Conservation (phyloP, 2,888 invertebrate genomes). For the Macropis europaea region DNA sequence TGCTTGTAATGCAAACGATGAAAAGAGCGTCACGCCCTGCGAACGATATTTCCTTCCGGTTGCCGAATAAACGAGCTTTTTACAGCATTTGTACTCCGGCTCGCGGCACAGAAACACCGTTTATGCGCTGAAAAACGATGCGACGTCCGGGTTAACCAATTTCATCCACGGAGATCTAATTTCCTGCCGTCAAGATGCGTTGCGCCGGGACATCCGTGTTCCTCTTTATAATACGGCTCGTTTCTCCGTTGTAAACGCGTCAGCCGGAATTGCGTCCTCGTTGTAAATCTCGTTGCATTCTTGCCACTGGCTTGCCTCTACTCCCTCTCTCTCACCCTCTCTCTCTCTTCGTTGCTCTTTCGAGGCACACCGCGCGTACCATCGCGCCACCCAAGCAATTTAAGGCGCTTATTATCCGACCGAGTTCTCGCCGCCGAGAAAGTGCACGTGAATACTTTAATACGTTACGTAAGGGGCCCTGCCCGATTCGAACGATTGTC, state of each 20-base stretch:
- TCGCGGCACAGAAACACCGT: conserved; percentile 28
- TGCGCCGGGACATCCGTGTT: conserved; percentile 60
- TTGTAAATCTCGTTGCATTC: conserved; percentile 67
- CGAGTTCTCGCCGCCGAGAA: conserved; percentile 30
- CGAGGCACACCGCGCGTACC: conserved; percentile 1
- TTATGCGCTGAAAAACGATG: conserved; percentile 45
- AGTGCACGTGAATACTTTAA: conserved; percentile 50
- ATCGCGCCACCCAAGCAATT: conserved; percentile 47
- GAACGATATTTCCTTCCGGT: conserved; percentile 8
- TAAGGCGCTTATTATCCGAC: conserved; percentile 56
- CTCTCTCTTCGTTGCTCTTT: conserved; percentile 9
- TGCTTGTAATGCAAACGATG: background rate
- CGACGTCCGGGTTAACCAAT: conserved; percentile 63
- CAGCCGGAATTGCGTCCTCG: conserved; percentile 69
- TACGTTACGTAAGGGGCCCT: conserved; percentile 10
- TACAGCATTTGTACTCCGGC: conserved; percentile 22
- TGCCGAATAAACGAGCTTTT: background rate
- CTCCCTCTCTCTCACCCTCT: background rate
- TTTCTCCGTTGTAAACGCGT: conserved; percentile 68
- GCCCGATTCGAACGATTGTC: conserved; percentile 10
- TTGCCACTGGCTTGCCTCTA: conserved; percentile 36
- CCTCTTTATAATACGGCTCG: conserved; percentile 66
- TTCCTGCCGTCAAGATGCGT: conserved; percentile 70
- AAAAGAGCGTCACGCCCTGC: background rate
- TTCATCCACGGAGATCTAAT: conserved; percentile 72